Evolutionary conservation across 2,888 invertebrate genomes (phyloP).

Genomic region (Mystacides longicornis): DNA sequence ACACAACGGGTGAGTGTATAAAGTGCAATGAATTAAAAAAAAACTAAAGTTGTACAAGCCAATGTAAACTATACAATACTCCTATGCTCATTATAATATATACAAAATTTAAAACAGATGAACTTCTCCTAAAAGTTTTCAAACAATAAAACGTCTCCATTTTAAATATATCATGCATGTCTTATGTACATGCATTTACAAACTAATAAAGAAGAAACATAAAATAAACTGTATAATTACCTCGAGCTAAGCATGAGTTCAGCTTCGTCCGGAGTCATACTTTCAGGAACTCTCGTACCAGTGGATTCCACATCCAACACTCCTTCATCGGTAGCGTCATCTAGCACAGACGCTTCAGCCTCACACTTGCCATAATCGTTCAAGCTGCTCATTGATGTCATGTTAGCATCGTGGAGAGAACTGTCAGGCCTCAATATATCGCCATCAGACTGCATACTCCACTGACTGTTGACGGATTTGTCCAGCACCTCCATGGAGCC

Average conservation of each 20-base stretch:
- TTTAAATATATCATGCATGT: background rate
- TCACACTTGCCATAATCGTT: conserved; percentile 28
- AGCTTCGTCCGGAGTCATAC: conserved; percentile 82
- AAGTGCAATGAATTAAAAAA: too few relatives aligned
- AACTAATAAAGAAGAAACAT: background rate
- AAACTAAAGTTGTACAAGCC: too few relatives aligned
- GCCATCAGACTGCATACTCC: conserved; percentile 37
- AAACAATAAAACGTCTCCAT: too few relatives aligned
- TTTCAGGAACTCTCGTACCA: conserved; percentile 40
- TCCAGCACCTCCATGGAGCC: conserved; percentile 51
- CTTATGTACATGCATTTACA: background rate
- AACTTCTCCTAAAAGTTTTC: too few relatives aligned
- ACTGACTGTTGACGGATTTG: conserved; percentile 50
- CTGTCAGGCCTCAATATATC: conserved; percentile 19
- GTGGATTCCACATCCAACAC: conserved; percentile 34
- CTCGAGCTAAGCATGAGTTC: conserved; percentile 80
- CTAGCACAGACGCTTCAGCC: conserved; percentile 46
- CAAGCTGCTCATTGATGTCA: conserved; percentile 29
- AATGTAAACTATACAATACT: too few relatives aligned
- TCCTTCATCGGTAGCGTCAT: conserved; percentile 49
- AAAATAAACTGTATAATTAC: conserved; percentile 39
- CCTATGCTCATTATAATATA: too few relatives aligned
- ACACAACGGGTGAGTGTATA: too few relatives aligned
- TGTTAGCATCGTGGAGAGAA: conserved; percentile 27
- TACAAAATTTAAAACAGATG: too few relatives aligned